Conservation (phyloP, 2,113 vertebrate species). For the Ptyas mucosa region DNA sequence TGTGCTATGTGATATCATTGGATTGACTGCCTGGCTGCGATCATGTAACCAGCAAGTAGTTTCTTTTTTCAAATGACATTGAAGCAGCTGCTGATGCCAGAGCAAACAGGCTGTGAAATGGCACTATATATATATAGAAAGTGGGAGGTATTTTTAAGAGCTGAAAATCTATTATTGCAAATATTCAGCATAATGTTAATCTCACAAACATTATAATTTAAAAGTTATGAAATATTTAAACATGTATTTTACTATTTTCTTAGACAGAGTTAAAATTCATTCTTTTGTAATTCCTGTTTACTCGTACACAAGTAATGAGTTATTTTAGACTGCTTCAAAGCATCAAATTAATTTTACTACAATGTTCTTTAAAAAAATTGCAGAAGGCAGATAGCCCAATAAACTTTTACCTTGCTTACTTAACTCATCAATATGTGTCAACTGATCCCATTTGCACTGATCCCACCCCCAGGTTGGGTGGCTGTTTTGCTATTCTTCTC, state of each 20-base stretch:
- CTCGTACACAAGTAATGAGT: neutral
- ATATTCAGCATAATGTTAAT: neutral
- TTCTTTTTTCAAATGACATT: neutral
- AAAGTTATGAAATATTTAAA: neutral
- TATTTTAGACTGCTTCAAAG: neutral
- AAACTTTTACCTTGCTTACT: neutral
- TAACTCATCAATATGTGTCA: neutral
- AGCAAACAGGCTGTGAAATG: neutral
- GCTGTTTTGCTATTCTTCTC: neutral
- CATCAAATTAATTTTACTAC: neutral
- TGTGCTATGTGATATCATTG: neutral
- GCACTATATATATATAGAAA: neutral
- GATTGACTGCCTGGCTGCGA: neutral
- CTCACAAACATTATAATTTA: neutral
- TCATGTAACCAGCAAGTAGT: neutral
- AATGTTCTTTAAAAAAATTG: neutral
- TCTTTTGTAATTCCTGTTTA: neutral
- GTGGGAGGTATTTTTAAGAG: neutral
- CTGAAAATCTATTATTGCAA: neutral
- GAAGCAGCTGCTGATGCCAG: neutral
- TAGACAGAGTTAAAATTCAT: neutral
- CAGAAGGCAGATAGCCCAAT: neutral
- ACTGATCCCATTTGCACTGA: neutral
- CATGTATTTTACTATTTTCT: neutral
- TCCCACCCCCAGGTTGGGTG: neutral